Percentiles rank a stretch among this genome's conserved stretches.
These are phyloP conservation scores for Chrysomela aeneicollis DNA, from an alignment of 2,888 invertebrate genomes.

Conservation along the genomic window DNA sequence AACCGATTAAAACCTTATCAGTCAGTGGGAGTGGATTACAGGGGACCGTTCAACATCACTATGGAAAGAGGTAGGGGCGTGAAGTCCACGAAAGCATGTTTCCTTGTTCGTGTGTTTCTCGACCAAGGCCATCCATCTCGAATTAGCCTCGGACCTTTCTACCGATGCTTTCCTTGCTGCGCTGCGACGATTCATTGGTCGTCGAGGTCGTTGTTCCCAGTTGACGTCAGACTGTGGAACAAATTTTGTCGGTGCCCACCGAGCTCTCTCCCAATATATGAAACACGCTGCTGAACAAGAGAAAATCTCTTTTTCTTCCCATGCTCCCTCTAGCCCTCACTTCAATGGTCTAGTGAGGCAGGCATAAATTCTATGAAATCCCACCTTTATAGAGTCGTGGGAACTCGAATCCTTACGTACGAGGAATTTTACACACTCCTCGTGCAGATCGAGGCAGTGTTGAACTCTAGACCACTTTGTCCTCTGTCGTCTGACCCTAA, in stretches of 20 bases:
- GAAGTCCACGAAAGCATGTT: constrained; percentile 9
- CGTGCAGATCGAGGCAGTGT: constrained; percentile 41
- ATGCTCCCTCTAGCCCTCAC: constrained; percentile 21
- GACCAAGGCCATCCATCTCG: constrained; percentile 25
- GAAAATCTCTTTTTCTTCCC: not conserved
- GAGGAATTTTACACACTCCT: constrained; percentile 24
- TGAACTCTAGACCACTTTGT: constrained; percentile 48
- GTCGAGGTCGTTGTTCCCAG: constrained; percentile 24
- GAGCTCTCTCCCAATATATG: not conserved
- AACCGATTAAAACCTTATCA: not conserved
- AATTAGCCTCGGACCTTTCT: constrained; percentile 14
- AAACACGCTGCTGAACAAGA: not conserved
- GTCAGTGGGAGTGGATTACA: not conserved
- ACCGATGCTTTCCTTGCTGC: constrained; percentile 22
- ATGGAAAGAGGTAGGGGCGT: not conserved
- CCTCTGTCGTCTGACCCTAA: constrained; percentile 43
- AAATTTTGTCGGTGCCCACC: constrained; percentile 22
- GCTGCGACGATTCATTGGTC: constrained; percentile 27
- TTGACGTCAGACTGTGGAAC: constrained; percentile 23
- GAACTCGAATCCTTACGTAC: constrained; percentile 17
- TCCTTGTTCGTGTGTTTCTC: constrained; percentile 23
- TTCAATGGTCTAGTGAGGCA: constrained; percentile 23
- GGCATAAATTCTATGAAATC: constrained; percentile 18
- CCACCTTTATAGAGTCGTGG: constrained; percentile 21
- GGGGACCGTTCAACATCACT: not conserved